Evolutionary conservation across 2,113 vertebrate species (phyloP), one percentile per base, ranked within the genome.

Genomic region (Phainopepla nitens): DNA sequence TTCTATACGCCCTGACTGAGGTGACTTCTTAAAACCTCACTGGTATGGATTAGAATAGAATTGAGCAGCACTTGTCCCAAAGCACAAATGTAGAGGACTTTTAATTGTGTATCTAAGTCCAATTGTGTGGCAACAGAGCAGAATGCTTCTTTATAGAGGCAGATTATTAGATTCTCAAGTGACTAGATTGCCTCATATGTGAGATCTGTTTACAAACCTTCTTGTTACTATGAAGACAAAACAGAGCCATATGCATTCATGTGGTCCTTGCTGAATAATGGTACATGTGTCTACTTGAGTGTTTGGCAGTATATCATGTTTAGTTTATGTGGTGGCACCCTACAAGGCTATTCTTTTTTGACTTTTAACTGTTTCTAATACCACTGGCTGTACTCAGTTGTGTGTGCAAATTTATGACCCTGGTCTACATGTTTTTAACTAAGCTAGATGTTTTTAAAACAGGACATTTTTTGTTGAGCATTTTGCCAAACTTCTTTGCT

Each of bases 191-290:
- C 94, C 91, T 96, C 95, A 97, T 96, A 82, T 95, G 71, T 75
- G 93, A 89, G 90, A 88, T 96, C 82, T 96, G 94, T 97, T 98
- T 98, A 96, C 96, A 96, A 94, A 97, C 62, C 75, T 95, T 87
- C 94, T 96, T 96, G 98, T 98, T 98, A 97, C 98, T 96, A 98
- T 97, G 98, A 97, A 94, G 96, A 97, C 97, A 97, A 98, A 98
- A 98, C 97, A 98, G 93, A 90, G 82, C 94, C 92, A 78, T 95
- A 96, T 91, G 95, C 82, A 97, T 97, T 97, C 93, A 96, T 97
- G 96, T 90, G 84, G 97, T 95, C 88, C 93, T 96, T 92, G 92
- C 95, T 96, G 97, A 97, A 93, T 97, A 96, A 93, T 92, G 81
- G 68, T 97, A 76, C 96, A 57, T 97, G 97, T 97, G 96, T 97